Percentiles rank a stretch among this genome's conserved stretches.
Evolutionary conservation across 2,888 invertebrate genomes (phyloP).

Genomic region (Cloeon dipterum): DNA sequence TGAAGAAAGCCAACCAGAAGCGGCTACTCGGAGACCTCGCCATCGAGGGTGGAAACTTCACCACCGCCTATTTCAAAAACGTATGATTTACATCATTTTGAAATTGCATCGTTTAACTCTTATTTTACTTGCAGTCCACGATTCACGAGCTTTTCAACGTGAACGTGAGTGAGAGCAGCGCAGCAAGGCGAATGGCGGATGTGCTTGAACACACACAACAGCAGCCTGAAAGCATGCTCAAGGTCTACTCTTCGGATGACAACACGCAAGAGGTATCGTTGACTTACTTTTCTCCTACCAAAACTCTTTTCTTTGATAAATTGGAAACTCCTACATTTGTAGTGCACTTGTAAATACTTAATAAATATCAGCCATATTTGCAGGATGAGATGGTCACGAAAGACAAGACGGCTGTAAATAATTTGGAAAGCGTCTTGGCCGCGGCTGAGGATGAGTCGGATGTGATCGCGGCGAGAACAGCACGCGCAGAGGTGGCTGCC

Average conservation of each 20-base stretch:
- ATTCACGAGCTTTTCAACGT: slow-evolving; percentile 81
- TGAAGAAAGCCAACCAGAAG: slow-evolving; percentile 97
- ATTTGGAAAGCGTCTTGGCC: slow-evolving; percentile 60
- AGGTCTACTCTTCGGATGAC: slow-evolving; percentile 12
- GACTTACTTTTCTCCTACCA: no score
- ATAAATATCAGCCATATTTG: no score
- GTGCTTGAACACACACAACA: slow-evolving; percentile 26
- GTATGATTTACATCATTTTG: slow-evolving; percentile 23
- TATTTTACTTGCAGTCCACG: slow-evolving; percentile 35
- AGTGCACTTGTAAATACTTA: no score
- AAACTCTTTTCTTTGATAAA: no score
- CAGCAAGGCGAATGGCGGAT: slow-evolving; percentile 30
- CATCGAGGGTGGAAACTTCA: slow-evolving; percentile 97
- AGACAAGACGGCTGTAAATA: slow-evolving; percentile 35
- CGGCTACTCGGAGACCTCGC: slow-evolving; percentile 86
- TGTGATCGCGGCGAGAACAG: slow-evolving; percentile 70
- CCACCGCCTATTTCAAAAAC: slow-evolving; percentile 84
- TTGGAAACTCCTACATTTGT: no score
- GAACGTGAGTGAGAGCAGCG: slow-evolving; percentile 35
- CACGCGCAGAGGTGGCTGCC: slow-evolving; percentile 70
- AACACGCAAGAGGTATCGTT: no score
- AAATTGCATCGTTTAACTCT: neutral
- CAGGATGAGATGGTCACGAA: slow-evolving; percentile 18
- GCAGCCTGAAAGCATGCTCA: slow-evolving; percentile 18
- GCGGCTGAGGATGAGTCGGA: slow-evolving; percentile 90